A percentile compares a stretch with the other conserved stretches of the same genome.
Evolutionary conservation across 2,888 invertebrate species (phyloP).

Genomic region (Patella pellucida): DNA sequence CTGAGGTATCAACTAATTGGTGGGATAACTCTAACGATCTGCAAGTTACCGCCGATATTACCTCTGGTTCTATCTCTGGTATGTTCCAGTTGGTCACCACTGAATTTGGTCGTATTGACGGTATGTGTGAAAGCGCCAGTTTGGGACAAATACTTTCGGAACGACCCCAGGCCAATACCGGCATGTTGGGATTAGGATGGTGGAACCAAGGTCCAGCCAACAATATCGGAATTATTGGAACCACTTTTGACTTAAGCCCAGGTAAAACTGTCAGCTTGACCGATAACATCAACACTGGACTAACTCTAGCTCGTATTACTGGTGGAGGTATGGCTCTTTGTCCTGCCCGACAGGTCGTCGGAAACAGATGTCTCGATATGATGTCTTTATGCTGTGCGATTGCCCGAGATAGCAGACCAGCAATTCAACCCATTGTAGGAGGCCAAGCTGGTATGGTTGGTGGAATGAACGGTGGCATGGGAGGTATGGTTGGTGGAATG

Average conservation of each 20-base stretch:
- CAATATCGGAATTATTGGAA: not conserved
- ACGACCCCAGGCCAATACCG: not conserved
- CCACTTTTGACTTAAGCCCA: not conserved
- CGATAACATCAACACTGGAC: not conserved
- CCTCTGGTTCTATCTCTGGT: not conserved
- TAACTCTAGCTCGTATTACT: not conserved
- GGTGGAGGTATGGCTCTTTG: slow-evolving; percentile 4
- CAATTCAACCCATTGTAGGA: not conserved
- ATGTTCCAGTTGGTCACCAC: not conserved
- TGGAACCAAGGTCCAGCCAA: not conserved
- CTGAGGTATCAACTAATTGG: not conserved
- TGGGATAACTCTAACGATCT: not conserved
- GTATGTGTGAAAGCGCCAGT: slow-evolving; percentile 8
- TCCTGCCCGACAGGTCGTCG: not conserved
- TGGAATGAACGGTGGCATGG: slow-evolving; percentile 3
- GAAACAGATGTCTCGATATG: not conserved
- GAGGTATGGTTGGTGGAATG: not conserved
- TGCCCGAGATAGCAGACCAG: not conserved
- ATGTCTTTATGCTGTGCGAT: not conserved
- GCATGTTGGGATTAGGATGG: not conserved
- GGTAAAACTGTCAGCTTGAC: not conserved
- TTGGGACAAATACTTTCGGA: not conserved
- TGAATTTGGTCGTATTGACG: not conserved
- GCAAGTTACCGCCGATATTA: not conserved
- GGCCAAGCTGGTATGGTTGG: not conserved